Conservation (phyloP, 2,888 invertebrate genomes). For the Amphipyra tragopoginis region DNA sequence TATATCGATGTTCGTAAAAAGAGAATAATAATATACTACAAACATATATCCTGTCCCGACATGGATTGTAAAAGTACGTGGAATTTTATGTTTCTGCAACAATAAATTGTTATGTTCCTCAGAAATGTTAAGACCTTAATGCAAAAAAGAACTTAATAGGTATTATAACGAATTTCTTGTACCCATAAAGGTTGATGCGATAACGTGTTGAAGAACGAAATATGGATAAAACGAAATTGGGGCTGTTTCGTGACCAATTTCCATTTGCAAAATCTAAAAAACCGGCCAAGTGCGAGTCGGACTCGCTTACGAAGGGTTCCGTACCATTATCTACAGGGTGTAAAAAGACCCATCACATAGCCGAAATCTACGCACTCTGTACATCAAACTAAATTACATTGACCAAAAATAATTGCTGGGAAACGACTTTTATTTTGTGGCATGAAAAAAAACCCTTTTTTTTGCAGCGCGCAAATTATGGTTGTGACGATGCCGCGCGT, state of each 20-base stretch:
- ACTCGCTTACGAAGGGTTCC: too few relatives aligned
- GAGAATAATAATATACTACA: constrained; percentile 32
- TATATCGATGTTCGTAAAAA: constrained; percentile 59
- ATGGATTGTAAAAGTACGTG: constrained; percentile 42
- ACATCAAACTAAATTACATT: too few relatives aligned
- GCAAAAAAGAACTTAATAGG: constrained; percentile 21
- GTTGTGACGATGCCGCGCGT: too few relatives aligned
- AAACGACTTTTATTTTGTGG: too few relatives aligned
- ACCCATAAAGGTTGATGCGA: constrained; percentile 24
- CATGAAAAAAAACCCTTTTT: too few relatives aligned
- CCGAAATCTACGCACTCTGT: too few relatives aligned
- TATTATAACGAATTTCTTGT: constrained; percentile 9
- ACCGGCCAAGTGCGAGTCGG: too few relatives aligned
- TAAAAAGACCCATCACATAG: too few relatives aligned
- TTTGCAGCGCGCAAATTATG: too few relatives aligned
- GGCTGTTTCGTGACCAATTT: constrained; percentile 19
- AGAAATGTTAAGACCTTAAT: constrained; percentile 32
- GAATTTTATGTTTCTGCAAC: constrained; percentile 49
- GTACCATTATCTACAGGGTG: too few relatives aligned
- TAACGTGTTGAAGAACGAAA: constrained; percentile 11
- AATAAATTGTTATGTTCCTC: constrained; percentile 44
- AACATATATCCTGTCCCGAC: constrained; percentile 40
- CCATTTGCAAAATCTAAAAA: constrained; percentile 15
- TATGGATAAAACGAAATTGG: constrained; percentile 16
- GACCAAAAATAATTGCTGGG: too few relatives aligned